Conservation (phyloP, 2,888 invertebrate genomes). For the Prosopocoilus inquinatus region DNA sequence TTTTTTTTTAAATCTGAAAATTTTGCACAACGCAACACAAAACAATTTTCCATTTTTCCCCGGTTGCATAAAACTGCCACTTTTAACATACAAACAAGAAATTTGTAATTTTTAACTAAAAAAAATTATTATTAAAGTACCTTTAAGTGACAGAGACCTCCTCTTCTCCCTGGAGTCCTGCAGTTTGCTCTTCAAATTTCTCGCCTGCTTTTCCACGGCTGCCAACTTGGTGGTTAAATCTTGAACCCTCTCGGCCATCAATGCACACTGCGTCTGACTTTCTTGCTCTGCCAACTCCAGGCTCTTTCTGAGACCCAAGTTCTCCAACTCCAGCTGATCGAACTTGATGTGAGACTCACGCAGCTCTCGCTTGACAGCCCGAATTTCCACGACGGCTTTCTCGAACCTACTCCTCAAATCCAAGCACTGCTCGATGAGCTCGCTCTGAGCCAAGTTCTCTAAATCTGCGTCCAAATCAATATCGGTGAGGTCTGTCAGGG, state of each 20-base stretch:
- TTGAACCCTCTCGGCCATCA: slow-evolving; percentile 81
- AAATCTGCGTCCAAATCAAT: slow-evolving; percentile 74
- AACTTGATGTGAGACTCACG: slow-evolving; percentile 77
- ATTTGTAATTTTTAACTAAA: neutral
- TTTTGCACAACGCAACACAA: no score
- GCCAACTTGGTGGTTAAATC: slow-evolving; percentile 80
- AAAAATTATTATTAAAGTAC: slow-evolving; percentile 42
- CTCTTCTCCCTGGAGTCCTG: slow-evolving; percentile 76
- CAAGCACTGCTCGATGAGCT: slow-evolving; percentile 76
- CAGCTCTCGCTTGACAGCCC: slow-evolving; percentile 77
- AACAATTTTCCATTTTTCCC: no score
- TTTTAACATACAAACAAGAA: neutral
- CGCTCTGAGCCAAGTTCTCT: slow-evolving; percentile 70
- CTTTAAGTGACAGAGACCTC: slow-evolving; percentile 79
- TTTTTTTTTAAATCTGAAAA: no score
- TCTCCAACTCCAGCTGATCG: slow-evolving; percentile 77
- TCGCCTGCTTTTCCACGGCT: slow-evolving; percentile 77
- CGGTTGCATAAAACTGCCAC: no score
- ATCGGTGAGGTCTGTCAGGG: slow-evolving; percentile 77
- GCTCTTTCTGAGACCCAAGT: slow-evolving; percentile 71
- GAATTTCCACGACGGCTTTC: slow-evolving; percentile 79
- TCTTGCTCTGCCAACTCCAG: slow-evolving; percentile 63
- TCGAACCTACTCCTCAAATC: slow-evolving; percentile 75
- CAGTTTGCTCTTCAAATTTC: slow-evolving; percentile 75
- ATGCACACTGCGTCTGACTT: slow-evolving; percentile 68